Evolutionary conservation across 2,888 invertebrate species (phyloP).

Genomic region (Dilophus febrilis): DNA sequence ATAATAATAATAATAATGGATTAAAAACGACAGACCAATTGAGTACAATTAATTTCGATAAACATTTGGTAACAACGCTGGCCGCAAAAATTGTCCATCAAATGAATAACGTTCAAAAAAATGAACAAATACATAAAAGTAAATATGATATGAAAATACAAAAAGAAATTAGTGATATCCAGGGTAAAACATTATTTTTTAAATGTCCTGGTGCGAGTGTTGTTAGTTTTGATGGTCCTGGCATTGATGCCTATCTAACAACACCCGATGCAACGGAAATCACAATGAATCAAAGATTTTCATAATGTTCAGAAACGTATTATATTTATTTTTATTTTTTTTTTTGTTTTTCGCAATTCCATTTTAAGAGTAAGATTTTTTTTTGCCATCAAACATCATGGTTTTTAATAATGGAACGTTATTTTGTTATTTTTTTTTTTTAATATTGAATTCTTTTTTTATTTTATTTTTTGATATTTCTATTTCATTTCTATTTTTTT

Average conservation of each 20-base stretch:
- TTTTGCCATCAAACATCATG: too few relatives aligned
- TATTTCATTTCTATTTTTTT: too few relatives aligned
- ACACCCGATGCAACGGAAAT: constrained; percentile 14
- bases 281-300: constrained; percentile 19
- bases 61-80: not conserved
- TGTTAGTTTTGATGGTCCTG: constrained; percentile 18
- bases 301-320: too few relatives aligned
- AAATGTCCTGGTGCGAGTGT: constrained; percentile 18
- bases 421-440: too few relatives aligned
- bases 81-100: not conserved
- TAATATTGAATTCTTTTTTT: too few relatives aligned
- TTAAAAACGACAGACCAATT: too few relatives aligned
- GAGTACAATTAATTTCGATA: not conserved
- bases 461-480: too few relatives aligned
- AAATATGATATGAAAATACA: constrained; percentile 19
- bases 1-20: too few relatives aligned
- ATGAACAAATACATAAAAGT: constrained; percentile 16
- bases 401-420: too few relatives aligned
- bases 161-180: constrained; percentile 17
- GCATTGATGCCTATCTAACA: constrained; percentile 14
- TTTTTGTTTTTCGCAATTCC: too few relatives aligned
- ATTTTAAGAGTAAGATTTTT: too few relatives aligned
- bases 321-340: too few relatives aligned
- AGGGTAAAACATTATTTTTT: constrained; percentile 18
- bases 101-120: constrained; percentile 6